Percentiles rank a stretch among this genome's conserved stretches.
These are phyloP conservation scores for Strongylocentrotus purpuratus DNA, from an alignment of 35 echinoderm and acorn worm species.

Conservation along the genomic window DNA sequence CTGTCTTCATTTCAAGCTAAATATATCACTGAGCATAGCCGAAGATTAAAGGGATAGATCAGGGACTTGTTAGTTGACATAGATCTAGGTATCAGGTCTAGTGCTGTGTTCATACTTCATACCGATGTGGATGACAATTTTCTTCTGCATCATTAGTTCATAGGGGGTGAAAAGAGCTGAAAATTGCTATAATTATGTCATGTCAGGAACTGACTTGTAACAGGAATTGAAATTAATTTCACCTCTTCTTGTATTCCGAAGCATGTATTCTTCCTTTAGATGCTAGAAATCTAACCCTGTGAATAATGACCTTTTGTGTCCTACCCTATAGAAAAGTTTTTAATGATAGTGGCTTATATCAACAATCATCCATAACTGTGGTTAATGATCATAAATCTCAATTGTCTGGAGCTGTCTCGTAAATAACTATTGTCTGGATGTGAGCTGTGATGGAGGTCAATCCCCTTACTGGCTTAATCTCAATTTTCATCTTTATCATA, in stretches of 20 bases:
- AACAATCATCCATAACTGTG: not conserved
- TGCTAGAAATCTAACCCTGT: not conserved
- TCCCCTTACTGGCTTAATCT: too few relatives aligned
- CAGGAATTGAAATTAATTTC: not conserved
- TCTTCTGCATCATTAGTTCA: too few relatives aligned
- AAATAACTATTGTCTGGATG: not conserved
- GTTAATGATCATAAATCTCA: not conserved
- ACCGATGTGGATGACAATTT: too few relatives aligned
- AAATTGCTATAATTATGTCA: not conserved
- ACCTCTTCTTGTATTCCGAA: too few relatives aligned
- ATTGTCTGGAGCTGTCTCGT: constrained; percentile 16
- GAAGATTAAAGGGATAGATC: not conserved
- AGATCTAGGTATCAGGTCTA: too few relatives aligned
- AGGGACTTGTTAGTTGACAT: too few relatives aligned
- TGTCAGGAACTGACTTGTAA: not conserved
- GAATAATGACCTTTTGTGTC: not conserved
- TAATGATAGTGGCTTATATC: not conserved
- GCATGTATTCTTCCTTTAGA: not conserved
- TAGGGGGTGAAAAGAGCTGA: too few relatives aligned
- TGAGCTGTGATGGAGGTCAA: not conserved
- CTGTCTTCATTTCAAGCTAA: not conserved
- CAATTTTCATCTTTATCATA: not conserved
- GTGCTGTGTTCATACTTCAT: too few relatives aligned
- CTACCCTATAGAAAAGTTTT: not conserved
- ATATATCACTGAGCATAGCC: not conserved